phyloP scores from a whole-genome alignment of 2,888 invertebrate species.

The Aphidoletes aphidimyza region DNA sequence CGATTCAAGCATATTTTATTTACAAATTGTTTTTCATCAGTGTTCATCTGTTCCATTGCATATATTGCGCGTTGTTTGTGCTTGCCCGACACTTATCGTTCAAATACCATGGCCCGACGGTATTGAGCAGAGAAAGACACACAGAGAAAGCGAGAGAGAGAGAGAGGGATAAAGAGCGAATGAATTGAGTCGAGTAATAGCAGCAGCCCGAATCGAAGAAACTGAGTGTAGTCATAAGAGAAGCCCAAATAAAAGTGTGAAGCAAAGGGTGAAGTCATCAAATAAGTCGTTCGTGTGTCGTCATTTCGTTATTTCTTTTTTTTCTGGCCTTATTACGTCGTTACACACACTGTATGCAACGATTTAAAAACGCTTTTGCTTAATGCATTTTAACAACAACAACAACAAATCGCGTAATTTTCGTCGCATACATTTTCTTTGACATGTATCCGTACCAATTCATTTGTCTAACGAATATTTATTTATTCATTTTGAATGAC shows the following conservation, averaged over 20 bases:
- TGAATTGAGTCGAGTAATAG: too few relatives aligned
- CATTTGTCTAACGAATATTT: constrained; percentile 11
- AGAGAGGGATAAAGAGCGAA: neutral
- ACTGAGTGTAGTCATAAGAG: neutral
- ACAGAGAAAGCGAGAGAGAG: too few relatives aligned
- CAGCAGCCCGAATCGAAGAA: neutral
- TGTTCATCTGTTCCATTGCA: neutral
- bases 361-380: too few relatives aligned
- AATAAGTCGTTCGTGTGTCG: neutral
- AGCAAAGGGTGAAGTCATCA: constrained; percentile 23
- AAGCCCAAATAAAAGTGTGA: neutral
- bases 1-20: neutral
- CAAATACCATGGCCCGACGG: too few relatives aligned
- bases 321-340: neutral
- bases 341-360: neutral
- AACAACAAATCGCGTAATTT: constrained; percentile 3
- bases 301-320: neutral
- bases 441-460: neutral
- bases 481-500: constrained; percentile 20
- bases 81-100: neutral
- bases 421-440: neutral
- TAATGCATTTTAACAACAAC: too few relatives aligned
- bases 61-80: neutral
- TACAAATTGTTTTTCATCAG: neutral
- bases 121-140: too few relatives aligned